phyloP scores from a whole-genome alignment of 2,797 vertebrate species.

The Pitangus sulphuratus region DNA sequence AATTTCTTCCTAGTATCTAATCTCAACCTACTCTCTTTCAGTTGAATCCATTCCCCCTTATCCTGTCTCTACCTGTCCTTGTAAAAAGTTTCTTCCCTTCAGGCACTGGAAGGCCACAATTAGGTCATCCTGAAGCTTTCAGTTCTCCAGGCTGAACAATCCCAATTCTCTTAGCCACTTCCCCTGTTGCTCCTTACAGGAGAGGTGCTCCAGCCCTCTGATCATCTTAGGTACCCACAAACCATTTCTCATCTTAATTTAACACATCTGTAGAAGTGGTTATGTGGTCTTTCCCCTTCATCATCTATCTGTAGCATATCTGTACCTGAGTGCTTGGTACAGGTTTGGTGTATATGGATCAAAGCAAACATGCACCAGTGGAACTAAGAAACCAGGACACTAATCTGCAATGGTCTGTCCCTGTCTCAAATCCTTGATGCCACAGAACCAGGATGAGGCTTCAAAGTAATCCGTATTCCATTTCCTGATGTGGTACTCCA shows the following conservation, averaged over 20 bases:
- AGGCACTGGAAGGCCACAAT: background rate
- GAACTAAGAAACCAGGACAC: background rate
- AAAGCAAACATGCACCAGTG: background rate
- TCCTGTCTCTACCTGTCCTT: no score
- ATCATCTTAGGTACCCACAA: background rate
- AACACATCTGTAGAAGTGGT: background rate
- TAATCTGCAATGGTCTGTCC: background rate
- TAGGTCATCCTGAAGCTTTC: background rate
- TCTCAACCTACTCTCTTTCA: background rate
- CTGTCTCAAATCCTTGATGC: background rate
- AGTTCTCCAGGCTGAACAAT: background rate
- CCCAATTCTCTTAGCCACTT: background rate
- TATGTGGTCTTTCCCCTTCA: background rate
- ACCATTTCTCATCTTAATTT: background rate
- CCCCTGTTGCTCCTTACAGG: background rate
- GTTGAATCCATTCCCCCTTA: background rate
- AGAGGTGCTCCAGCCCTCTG: background rate
- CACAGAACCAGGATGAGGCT: background rate
- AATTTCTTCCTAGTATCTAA: background rate
- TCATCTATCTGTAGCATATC: background rate
- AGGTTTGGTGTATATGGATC: background rate
- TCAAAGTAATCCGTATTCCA: background rate
- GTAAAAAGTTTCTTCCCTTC: background rate
- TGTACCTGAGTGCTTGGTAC: background rate
- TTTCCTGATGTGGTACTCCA: rapidly evolving